phyloP scores from a whole-genome alignment of 1,140 invertebrate species.

The Elysia chlorotica region DNA sequence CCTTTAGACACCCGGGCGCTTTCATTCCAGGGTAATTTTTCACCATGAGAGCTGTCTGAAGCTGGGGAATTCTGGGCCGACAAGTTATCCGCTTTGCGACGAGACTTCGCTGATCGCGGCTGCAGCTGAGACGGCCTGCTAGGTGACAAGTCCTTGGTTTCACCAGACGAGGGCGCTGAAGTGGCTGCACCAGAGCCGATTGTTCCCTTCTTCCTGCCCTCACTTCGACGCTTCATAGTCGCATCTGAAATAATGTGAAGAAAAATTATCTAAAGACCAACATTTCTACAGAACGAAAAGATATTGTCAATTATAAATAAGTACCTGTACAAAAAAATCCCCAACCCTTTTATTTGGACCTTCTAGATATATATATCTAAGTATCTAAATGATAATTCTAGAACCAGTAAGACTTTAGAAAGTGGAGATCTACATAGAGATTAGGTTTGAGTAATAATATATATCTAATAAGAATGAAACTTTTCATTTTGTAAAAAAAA shows the following conservation, averaged over 20 bases:
- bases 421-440: too few relatives aligned
- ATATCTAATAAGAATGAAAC: too few relatives aligned
- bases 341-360: too few relatives aligned
- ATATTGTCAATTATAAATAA: too few relatives aligned
- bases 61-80: neutral
- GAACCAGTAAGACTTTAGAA: too few relatives aligned
- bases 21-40: slow-evolving; percentile 28
- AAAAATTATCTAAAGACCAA: too few relatives aligned
- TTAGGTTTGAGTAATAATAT: too few relatives aligned
- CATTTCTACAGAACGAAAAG: too few relatives aligned
- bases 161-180: neutral
- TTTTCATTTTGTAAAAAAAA: too few relatives aligned
- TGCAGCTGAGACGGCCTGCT: slow-evolving; percentile 9
- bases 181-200: neutral
- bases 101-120: neutral
- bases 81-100: neutral
- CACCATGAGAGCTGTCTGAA: slow-evolving; percentile 19
- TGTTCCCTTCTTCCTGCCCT: slow-evolving; percentile 21
- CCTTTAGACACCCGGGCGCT: slow-evolving; percentile 26
- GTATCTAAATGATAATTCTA: too few relatives aligned
- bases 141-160: slow-evolving; percentile 2
- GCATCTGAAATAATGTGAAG: neutral
- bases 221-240: slow-evolving; percentile 30
- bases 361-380: too few relatives aligned
- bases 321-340: too few relatives aligned